Conservation (phyloP, 2,797 vertebrate genomes). For the Gymnoscopelus braueri region DNA sequence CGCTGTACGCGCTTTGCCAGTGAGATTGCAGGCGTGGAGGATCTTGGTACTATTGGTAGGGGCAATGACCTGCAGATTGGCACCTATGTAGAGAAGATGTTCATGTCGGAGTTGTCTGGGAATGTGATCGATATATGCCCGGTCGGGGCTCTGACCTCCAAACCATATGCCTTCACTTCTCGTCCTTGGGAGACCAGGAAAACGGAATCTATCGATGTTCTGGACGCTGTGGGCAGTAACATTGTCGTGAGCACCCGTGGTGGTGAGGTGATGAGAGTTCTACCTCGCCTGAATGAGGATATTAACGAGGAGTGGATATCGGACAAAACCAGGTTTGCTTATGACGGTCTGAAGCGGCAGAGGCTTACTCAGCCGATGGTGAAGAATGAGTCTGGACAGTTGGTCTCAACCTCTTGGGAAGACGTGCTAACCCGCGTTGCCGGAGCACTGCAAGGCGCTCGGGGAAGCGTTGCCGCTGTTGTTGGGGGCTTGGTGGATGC, state of each 20-base stretch:
- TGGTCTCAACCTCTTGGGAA: slow-evolving; percentile 86
- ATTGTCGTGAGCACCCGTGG: slow-evolving; percentile 91
- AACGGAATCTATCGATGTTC: slow-evolving; percentile 89
- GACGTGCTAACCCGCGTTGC: slow-evolving; percentile 86
- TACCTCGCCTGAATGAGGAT: slow-evolving; percentile 88
- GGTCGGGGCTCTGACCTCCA: slow-evolving; percentile 91
- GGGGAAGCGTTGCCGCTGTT: slow-evolving; percentile 85
- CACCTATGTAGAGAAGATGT: slow-evolving; percentile 92
- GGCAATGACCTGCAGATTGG: slow-evolving; percentile 92
- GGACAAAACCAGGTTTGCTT: slow-evolving; percentile 94
- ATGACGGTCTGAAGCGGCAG: slow-evolving; percentile 91
- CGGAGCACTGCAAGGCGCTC: slow-evolving; percentile 82
- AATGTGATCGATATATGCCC: slow-evolving; percentile 93
- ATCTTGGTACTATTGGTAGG: slow-evolving; percentile 89
- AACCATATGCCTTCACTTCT: slow-evolving; percentile 90
- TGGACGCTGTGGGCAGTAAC: slow-evolving; percentile 91
- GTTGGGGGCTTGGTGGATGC: slow-evolving; percentile 90
- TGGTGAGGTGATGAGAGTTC: slow-evolving; percentile 92
- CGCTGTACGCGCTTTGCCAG: slow-evolving; percentile 81
- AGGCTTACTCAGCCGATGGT: slow-evolving; percentile 89
- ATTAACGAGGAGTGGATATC: slow-evolving; percentile 95
- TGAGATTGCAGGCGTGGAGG: slow-evolving; percentile 92
- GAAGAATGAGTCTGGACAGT: slow-evolving; percentile 84
- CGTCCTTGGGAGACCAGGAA: slow-evolving; percentile 94
- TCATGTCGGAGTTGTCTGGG: slow-evolving; percentile 92